A percentile compares a stretch with the other conserved stretches of the same genome.
Evolutionary conservation across 2,113 vertebrate genomes (phyloP).

Genomic region (Heloderma charlesbogerti): DNA sequence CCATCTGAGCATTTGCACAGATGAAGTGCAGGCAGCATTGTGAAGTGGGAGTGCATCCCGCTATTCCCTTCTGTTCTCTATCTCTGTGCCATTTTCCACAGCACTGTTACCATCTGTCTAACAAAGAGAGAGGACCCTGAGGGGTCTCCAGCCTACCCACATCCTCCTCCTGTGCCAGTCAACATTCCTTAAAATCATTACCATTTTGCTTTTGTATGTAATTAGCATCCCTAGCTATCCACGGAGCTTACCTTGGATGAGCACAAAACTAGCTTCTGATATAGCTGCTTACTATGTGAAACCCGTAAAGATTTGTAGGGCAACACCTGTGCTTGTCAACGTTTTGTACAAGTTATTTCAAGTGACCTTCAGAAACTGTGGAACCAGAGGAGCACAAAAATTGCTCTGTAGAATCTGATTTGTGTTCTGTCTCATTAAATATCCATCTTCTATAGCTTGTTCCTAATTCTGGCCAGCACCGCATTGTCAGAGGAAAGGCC

Average conservation of each 20-base stretch:
- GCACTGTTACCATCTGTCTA: conserved; percentile 21
- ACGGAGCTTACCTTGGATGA: not conserved
- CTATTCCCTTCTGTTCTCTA: conserved; percentile 18
- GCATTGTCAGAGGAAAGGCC: not conserved
- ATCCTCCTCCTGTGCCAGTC: conserved; percentile 16
- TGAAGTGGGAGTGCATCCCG: conserved; percentile 3
- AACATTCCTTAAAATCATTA: conserved; percentile 26
- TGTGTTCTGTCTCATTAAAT: not conserved
- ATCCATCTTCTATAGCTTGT: not conserved
- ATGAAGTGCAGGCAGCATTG: not conserved
- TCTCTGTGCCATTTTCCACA: conserved; percentile 25
- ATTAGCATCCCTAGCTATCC: not conserved
- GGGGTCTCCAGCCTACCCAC: conserved; percentile 7
- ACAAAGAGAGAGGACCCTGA: not conserved
- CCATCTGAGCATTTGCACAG: conserved; percentile 5
- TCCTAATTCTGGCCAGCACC: not conserved
- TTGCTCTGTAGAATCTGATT: not conserved
- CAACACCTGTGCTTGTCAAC: not conserved
- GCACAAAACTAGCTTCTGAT: not conserved
- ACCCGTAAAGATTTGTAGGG: not conserved
- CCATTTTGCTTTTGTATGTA: not conserved
- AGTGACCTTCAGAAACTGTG: conserved; percentile 1
- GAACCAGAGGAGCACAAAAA: not conserved
- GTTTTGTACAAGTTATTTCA: not conserved
- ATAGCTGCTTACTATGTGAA: not conserved